Percentiles rank a stretch among this genome's conserved stretches.
phyloP scores from a whole-genome alignment of 2,888 invertebrate species.

The Neoaliturus tenellus region DNA sequence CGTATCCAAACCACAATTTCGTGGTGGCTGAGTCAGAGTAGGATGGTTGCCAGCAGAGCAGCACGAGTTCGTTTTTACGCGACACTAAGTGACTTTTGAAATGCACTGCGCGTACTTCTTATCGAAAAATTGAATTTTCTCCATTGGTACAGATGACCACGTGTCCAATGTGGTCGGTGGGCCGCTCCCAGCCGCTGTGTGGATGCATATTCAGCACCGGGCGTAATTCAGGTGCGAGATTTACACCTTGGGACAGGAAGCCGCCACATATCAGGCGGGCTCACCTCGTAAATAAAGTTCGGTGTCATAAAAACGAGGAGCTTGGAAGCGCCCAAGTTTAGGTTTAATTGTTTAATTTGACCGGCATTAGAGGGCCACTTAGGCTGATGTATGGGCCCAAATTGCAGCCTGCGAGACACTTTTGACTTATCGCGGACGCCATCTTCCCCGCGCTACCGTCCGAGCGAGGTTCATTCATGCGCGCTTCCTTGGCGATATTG shows the following conservation, averaged over 20 bases:
- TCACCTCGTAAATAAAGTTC: conserved; percentile 45
- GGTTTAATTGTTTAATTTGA: conserved; percentile 52
- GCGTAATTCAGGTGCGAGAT: conserved; percentile 32
- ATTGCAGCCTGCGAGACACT: conserved; percentile 39
- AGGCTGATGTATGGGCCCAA: conserved; percentile 42
- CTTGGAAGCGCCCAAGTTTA: conserved; percentile 44
- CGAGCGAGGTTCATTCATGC: neutral
- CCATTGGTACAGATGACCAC: too few relatives aligned
- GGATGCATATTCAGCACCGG: conserved; percentile 17
- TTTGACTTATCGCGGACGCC: conserved; percentile 47
- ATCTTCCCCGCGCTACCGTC: conserved; percentile 29
- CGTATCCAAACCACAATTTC: too few relatives aligned
- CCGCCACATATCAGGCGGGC: conserved; percentile 28
- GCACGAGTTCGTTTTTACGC: too few relatives aligned
- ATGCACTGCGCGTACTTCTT: too few relatives aligned
- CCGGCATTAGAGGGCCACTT: conserved; percentile 45
- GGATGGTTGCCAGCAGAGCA: too few relatives aligned
- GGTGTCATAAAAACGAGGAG: conserved; percentile 45
- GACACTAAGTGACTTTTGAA: too few relatives aligned
- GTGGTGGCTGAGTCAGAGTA: too few relatives aligned
- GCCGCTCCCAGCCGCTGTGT: neutral
- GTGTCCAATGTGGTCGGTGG: neutral
- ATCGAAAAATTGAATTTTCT: too few relatives aligned
- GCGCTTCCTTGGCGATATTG: neutral
- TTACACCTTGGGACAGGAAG: conserved; percentile 33